Evolutionary conservation across 2,888 invertebrate genomes (phyloP).

Genomic region (Parelbella ahira): DNA sequence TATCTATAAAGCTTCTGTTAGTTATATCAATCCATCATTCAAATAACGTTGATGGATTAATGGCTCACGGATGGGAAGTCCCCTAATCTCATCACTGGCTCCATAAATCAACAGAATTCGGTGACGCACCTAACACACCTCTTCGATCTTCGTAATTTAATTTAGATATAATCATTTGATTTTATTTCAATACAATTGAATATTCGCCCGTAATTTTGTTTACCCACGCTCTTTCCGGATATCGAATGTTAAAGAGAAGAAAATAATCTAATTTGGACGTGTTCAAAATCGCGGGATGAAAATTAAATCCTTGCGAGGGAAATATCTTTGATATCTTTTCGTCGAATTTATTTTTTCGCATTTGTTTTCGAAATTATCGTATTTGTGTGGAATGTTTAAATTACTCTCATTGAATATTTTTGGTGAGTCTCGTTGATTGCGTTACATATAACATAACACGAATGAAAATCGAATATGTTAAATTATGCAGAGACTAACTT

Average conservation of each 20-base stretch:
- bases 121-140: conserved; percentile 1
- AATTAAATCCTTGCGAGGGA: conserved; percentile 2
- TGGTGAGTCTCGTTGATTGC: too few relatives aligned
- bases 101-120: conserved; percentile 34
- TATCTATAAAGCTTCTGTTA: background rate
- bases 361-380: too few relatives aligned
- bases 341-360: conserved; percentile 4
- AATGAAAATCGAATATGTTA: too few relatives aligned
- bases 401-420: too few relatives aligned
- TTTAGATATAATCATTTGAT: background rate
- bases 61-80: too few relatives aligned
- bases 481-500: too few relatives aligned
- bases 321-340: background rate
- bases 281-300: conserved; percentile 1
- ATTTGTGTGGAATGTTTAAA: too few relatives aligned
- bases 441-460: too few relatives aligned
- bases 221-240: background rate
- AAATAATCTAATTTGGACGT: conserved; percentile 7
- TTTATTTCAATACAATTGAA: conserved; percentile 5
- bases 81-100: conserved; percentile 33
- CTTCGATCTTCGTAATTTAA: background rate
- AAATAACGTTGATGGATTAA: conserved; percentile 5
- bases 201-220: background rate
- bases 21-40: conserved; percentile 3
- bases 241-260: conserved; percentile 4